Conservation (phyloP, 2,113 vertebrate species). For the Platycercus adscitus region DNA sequence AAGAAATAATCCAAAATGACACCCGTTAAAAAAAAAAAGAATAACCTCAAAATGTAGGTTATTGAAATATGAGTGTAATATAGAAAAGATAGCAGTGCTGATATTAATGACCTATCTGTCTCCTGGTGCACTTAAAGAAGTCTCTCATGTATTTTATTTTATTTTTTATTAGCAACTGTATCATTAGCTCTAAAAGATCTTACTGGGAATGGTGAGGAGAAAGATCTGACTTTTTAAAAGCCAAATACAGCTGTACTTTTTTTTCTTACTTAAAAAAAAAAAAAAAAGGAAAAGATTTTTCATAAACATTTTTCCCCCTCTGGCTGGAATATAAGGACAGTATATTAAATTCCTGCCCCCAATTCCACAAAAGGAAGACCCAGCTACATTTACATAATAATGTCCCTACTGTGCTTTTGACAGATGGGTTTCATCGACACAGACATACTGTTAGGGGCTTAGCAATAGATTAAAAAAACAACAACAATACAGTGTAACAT, state of each 20-base stretch:
- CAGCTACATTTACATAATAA: conserved; percentile 85
- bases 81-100: conserved; percentile 75
- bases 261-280: conserved; percentile 32
- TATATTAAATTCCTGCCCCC: conserved; percentile 81
- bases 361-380: conserved; percentile 75
- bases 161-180: conserved; percentile 81
- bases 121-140: conserved; percentile 72
- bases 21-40: conserved; percentile 73
- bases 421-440: conserved; percentile 83
- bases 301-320: conserved; percentile 77
- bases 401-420: conserved; percentile 84
- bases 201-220: conserved; percentile 39
- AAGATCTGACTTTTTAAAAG: conserved; percentile 63
- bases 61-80: conserved; percentile 85
- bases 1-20: conserved; percentile 78
- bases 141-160: conserved; percentile 78
- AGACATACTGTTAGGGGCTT: conserved; percentile 81
- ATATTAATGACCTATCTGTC: conserved; percentile 78
- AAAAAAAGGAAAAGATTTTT: conserved; percentile 25
- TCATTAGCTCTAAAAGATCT: conserved; percentile 77
- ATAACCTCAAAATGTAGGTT: conserved; percentile 67
- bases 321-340: conserved; percentile 81
- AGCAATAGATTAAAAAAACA: conserved; percentile 83
- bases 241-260: conserved; percentile 30
- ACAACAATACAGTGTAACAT: conserved; percentile 82